Base-by-base conservation (phyloP, 2,797 vertebrate species). In the Streptopelia turtur region DNA sequence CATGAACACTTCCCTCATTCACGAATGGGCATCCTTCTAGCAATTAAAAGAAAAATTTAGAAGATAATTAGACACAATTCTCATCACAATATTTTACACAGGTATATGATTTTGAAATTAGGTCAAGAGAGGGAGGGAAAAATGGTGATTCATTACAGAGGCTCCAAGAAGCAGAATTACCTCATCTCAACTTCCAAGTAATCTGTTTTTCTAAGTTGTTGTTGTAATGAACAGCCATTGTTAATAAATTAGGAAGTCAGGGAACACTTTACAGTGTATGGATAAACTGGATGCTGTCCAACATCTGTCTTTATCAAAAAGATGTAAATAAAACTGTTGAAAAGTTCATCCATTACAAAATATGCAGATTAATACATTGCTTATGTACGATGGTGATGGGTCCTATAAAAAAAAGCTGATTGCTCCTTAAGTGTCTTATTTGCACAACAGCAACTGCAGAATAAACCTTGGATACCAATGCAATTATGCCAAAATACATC, bases 31-130 rank as follows among this genome's bases (percentile, higher is more conserved):
- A 96, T 96, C 95, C 97, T 94, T 94, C 88, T 95, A 94, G 94
- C 97, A 98, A 97, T 96, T 96, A 97, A 93, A 96, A 96, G 83
- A 94, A 93, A 96, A 97, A 89, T 80, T 95, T 94, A 92, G 84
- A 94, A 97, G 97, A 98, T 98, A 97, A 98, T 98, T 98, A 98
- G 97, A 93, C 95, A 93, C 84, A 95, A 76, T 86, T 89, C 93
- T 97, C 95, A 96, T 89, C 94, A 95, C 96, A 94, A 93, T 98
- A 97, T 97, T 97, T 98, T 96, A 96, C 95, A 96, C 89, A 97
- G 97, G 96, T 98, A 97, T 77, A 87, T 90, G 96, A 95, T 97
- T 98, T 97, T 96, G 96, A 98, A 98, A 98, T 98, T 97, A 97
- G 98, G 97, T 98, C 97, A 98, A 93, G 89, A 72, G 81, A 98